Evolutionary conservation across 2,113 vertebrate species (phyloP), one percentile per base, ranked within the genome.

Genomic region (Tylochromis polylepis): DNA sequence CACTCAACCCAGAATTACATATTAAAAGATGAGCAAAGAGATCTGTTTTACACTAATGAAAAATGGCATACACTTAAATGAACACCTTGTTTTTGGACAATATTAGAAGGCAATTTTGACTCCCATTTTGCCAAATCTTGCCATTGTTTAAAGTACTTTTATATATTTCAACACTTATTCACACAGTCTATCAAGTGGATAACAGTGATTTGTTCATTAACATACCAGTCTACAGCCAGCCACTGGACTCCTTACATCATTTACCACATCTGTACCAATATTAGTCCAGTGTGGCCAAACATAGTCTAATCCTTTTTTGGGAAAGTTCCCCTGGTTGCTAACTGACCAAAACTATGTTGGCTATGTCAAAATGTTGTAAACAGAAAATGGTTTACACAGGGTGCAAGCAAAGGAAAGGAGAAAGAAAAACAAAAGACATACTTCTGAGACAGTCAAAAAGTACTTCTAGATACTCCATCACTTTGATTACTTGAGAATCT

Each of bases 301-400:
- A 79, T 31, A 80, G 81, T 72, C 87, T 72, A 80, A 80, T 87
- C 92, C 91, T 89, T 91, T 90, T 94, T 90, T 91, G 91, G 91
- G 85, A 79, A 91, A 85, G 53, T 75, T 79, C 41, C 49, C 22
- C 75, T 86, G 57, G 81, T 87, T 86, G 43, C 77, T 80, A 81
- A 72, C 87, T 31, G 82, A 80, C 81, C 79, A 29, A 83, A 92
- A 88, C 78, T 92, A 92, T 92, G 81, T 84, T 8, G 59, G 65
- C 86, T 89, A 87, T 92, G 89, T 81, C 84, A 87, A 82, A 57
- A 29, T 87, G 87, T 15, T 79, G 85, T 91, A 89, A 93, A 94
- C 90, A 89, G 56, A 72, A 81, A 82, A 51, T 62, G 81, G 65
- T 82, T 65, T 79, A 36, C 83, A 85, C 22, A 70, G 46, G 15